Evolutionary conservation across 2,113 vertebrate species (phyloP).

Genomic region (Stictonetta naevosa): DNA sequence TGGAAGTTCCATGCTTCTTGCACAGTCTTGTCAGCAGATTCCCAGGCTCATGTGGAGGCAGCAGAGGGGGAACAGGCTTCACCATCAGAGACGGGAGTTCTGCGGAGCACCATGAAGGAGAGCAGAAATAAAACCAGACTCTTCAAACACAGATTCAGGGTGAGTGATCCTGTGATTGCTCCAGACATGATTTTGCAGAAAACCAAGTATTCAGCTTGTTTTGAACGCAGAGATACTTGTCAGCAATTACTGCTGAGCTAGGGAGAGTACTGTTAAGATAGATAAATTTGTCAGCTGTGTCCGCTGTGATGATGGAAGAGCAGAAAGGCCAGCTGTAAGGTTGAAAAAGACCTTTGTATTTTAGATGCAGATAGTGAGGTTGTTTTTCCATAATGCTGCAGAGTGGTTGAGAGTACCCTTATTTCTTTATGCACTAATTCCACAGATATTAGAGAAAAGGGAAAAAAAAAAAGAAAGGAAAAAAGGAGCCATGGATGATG

Average conservation of each 20-base stretch:
- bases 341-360: conserved; percentile 5
- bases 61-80: neutral
- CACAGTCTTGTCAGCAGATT: neutral
- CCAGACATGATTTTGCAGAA: conserved; percentile 28
- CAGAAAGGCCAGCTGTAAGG: neutral
- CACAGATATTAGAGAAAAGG: neutral
- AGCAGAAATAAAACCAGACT: neutral
- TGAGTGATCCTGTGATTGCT: neutral
- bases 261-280: neutral
- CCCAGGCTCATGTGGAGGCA: neutral
- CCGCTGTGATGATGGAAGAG: conserved; percentile 17
- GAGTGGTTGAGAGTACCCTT: neutral
- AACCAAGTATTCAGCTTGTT: neutral
- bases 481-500: neutral
- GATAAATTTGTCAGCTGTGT: conserved; percentile 48
- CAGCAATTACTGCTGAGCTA: conserved; percentile 36
- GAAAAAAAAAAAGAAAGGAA: too few relatives aligned
- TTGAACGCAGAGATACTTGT: conserved; percentile 12
- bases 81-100: neutral
- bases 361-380: neutral
- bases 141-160: neutral
- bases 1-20: neutral
- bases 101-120: neutral
- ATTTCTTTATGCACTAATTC: neutral
- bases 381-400: neutral